Evolutionary conservation across 2,113 vertebrate genomes (phyloP).

Genomic region (Rissa tridactyla): DNA sequence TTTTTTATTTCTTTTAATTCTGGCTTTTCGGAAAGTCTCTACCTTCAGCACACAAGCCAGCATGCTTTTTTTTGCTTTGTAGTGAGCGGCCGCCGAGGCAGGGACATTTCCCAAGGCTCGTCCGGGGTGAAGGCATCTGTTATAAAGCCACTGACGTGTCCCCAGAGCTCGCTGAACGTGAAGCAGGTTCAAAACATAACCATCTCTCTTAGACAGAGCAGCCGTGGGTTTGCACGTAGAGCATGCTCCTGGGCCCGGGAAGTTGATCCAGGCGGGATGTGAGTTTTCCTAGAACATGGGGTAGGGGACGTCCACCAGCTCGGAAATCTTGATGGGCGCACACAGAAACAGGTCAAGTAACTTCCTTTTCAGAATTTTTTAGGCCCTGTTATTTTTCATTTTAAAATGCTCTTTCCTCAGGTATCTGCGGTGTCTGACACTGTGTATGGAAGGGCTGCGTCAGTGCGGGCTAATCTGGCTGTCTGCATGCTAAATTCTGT

Average conservation of each 20-base stretch:
- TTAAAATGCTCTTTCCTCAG: background rate
- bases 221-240: accelerated
- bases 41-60: background rate
- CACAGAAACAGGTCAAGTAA: background rate
- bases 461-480: background rate
- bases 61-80: background rate
- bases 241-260: accelerated
- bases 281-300: background rate
- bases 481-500: background rate
- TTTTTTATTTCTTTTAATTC: background rate
- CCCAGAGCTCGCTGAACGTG: background rate
- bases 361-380: background rate
- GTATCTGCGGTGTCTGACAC: background rate
- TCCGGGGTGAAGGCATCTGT: background rate
- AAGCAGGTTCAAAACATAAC: background rate
- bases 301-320: background rate
- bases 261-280: accelerated
- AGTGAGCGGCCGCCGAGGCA: accelerated
- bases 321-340: background rate
- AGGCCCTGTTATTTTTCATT: background rate
- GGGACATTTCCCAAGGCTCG: accelerated
- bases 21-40: background rate
- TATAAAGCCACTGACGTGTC: accelerated
- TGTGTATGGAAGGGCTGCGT: background rate
- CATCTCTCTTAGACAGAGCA: background rate